phyloP scores from a whole-genome alignment of 2,888 invertebrate genomes.

The Halocaridina rubra region DNA sequence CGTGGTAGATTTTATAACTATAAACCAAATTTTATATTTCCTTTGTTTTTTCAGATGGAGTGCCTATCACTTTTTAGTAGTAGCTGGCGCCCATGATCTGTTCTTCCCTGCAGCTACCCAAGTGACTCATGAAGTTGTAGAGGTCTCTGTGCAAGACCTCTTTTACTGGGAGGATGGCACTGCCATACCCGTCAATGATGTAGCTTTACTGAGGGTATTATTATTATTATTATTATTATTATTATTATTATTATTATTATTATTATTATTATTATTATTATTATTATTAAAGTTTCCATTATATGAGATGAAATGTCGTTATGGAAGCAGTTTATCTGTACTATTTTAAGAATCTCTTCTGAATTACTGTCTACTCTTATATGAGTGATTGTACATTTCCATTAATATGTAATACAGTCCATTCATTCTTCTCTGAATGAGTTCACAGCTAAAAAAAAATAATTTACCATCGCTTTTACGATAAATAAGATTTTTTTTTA shows the following conservation, averaged over 20 bases:
- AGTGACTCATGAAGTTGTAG: background rate
- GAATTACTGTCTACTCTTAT: no score
- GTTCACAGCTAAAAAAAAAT: no score
- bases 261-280: background rate
- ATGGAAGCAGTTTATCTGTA: background rate
- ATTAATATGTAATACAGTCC: no score
- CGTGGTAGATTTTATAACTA: no score
- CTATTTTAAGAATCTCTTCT: no score
- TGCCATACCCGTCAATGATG: constrained; percentile 30
- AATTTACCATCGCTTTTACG: no score
- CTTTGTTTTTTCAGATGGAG: constrained; percentile 20
- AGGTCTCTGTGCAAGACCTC: constrained; percentile 11
- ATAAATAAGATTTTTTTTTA: no score
- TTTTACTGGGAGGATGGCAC: constrained; percentile 13
- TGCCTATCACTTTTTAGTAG: background rate
- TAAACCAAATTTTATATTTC: no score
- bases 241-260: no score
- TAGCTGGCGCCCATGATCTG: constrained; percentile 23
- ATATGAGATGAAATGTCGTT: background rate
- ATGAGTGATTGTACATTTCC: no score
- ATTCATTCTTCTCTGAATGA: no score
- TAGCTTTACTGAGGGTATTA: constrained; percentile 26
- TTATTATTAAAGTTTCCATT: background rate
- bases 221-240: no score
- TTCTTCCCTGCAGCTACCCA: background rate